phyloP scores from a whole-genome alignment of 2,113 vertebrate genomes.

The Elephas maximus region DNA sequence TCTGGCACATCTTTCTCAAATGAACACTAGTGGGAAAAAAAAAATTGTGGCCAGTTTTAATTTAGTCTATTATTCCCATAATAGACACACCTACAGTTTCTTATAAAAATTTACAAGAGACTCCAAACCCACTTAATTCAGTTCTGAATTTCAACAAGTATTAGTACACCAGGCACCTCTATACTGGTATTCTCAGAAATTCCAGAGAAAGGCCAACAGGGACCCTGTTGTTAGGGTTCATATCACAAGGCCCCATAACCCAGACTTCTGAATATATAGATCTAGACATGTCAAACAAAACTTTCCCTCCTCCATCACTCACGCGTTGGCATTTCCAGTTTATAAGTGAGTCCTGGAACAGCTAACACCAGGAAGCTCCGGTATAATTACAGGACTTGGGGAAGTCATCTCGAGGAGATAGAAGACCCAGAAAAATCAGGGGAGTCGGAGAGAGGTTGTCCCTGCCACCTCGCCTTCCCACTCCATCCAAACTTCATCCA shows the following conservation, averaged over 20 bases:
- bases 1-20: conserved; percentile 12
- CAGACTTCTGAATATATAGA: neutral
- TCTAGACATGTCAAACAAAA: conserved; percentile 11
- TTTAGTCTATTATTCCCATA: neutral
- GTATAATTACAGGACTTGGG: conserved; percentile 42
- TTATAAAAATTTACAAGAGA: neutral
- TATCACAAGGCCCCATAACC: neutral
- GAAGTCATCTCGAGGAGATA: conserved; percentile 53
- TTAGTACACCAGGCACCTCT: neutral
- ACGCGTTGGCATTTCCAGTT: conserved; percentile 71
- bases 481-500: conserved; percentile 75
- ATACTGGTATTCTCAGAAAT: neutral
- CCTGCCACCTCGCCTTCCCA: neutral
- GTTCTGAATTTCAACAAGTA: conserved; percentile 49
- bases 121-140: conserved; percentile 4
- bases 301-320: neutral
- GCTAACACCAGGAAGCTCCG: conserved; percentile 65
- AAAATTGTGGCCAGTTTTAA: neutral
- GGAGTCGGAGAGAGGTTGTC: neutral
- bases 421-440: conserved; percentile 29
- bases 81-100: neutral
- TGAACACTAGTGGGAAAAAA: neutral
- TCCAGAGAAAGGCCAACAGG: neutral
- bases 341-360: conserved; percentile 44
- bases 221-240: neutral